Base-by-base conservation (phyloP, 2,113 vertebrate genomes). In the Chaenocephalus aceratus region DNA sequence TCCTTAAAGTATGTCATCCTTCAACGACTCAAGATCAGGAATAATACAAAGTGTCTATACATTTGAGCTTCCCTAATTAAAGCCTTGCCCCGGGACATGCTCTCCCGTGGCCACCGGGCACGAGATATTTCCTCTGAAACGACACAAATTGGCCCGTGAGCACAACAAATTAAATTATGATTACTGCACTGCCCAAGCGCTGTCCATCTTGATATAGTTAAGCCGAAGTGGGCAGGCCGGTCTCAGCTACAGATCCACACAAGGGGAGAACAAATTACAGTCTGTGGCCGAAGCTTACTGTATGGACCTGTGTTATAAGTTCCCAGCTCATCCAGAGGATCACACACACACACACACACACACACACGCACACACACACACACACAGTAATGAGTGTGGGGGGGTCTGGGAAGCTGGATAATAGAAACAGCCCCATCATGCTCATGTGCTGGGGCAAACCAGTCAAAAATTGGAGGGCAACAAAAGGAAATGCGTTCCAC, bases 131-230 rank as follows among this genome's bases (percentile, higher is more conserved):
- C 77, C 66, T 72, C 86, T 75, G 41, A 80, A 84, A 84, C 49
- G 73, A 87, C 80, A 86, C 85, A 91, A 93, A 93, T 89, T 88
- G 89, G 87, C 87, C 80, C 83, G 26, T 60, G 89, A 77, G 84
- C 84, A 70, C 79, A 86, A 90, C 91, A 94, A 94, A 94, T 93
- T 88, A 89, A 91, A 92, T 90, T 85, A 89, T 86, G 90, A 88
- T 91, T 91, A 89, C 88, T 80, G 84, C 79, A 81, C 83, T 79
- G 86, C 79, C 87, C 77, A 36, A 80, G 81, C 21, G 68, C 76
- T 67, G 84, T 82, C 91, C 91, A 91, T 93, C 88, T 93, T 89
- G 89, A 93, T 85, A 76, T 84, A 80, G 86, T 91, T 89, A 91
- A 84, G 52, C 61, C 79, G 82, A 83, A 80, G 79, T 51, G 80